Evolutionary conservation across 2,888 invertebrate species (phyloP), one percentile per base, ranked within the genome.

Genomic region (Habroteleia sp.): DNA sequence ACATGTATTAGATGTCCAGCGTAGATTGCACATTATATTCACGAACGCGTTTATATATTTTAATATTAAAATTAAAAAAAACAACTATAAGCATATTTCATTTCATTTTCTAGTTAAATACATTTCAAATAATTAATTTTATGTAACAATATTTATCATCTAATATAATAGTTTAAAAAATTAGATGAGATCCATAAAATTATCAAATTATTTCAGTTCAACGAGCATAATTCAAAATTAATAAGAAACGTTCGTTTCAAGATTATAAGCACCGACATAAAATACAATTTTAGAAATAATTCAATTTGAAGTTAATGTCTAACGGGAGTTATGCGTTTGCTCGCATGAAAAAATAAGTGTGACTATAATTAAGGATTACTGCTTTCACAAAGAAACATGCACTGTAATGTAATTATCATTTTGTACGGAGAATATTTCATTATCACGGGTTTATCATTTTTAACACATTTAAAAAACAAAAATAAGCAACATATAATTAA

Each of bases 201-300:
- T n/a, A n/a, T n/a, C 31, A 31, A 10, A 10, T 5, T 31, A 10
- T 31, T 10, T 10, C 8, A 31, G 5, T 2, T 5, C 8, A 31
- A n/a, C 6, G 10, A 11, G 11, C 3, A 31, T 2, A 31, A 31
- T 31, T 10, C 10, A 3, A 31, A 31, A 10, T 11, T 10, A 11
- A 6, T 11, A 31, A 31, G 11, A 11, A 31, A 31, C 11, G 11
- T 31, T 31, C 10, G 6, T 31, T 31, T 31, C 11, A 31, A 31
- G 31, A 31, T 4, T 31, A 11, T 2, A n/a, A 31, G 20, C 8
- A 41, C 39, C 20, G 10, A 20, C 20, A 16, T 41, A 20, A 20
- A 41, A 41, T 41, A 20, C 10, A 41, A 20, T 41, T 41, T 41
- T 41, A 41, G 39, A 41, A 41, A 41, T 41, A 41, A 41, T 41